These are phyloP conservation scores for Esox masquinongy DNA, from an alignment of 2,797 vertebrate species.

Conservation along the genomic window DNA sequence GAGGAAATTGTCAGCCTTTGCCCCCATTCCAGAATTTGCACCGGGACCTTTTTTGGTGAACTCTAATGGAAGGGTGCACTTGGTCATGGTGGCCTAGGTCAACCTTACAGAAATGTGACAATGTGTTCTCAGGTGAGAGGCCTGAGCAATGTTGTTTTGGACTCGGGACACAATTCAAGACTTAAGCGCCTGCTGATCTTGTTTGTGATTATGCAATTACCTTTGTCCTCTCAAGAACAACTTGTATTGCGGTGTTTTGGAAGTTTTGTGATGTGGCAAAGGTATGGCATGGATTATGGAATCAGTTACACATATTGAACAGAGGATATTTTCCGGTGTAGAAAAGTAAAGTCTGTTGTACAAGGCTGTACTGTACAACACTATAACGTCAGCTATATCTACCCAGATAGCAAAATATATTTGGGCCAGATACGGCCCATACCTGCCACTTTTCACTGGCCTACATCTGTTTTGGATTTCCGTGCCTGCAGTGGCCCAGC, in stretches of 20 bases:
- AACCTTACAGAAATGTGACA: constrained; percentile 4
- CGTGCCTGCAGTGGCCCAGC: no score
- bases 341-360: background rate
- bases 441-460: no score
- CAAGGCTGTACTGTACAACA: background rate
- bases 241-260: background rate
- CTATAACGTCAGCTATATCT: background rate
- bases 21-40: constrained; percentile 19
- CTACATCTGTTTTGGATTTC: no score
- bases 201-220: background rate
- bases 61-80: constrained; percentile 34
- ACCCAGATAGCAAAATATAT: no score
- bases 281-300: background rate
- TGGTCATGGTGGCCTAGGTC: constrained; percentile 22
- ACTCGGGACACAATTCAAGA: background rate
- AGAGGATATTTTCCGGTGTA: background rate
- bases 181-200: background rate
- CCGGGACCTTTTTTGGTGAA: constrained; percentile 28
- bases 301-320: background rate
- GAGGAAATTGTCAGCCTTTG: constrained; percentile 31
- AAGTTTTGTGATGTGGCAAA: background rate
- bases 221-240: background rate
- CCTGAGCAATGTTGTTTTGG: background rate
- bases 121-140: constrained; percentile 36
- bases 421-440: no score